Base-by-base conservation (phyloP, 2,113 vertebrate genomes). In the Lipophrys pholis region DNA sequence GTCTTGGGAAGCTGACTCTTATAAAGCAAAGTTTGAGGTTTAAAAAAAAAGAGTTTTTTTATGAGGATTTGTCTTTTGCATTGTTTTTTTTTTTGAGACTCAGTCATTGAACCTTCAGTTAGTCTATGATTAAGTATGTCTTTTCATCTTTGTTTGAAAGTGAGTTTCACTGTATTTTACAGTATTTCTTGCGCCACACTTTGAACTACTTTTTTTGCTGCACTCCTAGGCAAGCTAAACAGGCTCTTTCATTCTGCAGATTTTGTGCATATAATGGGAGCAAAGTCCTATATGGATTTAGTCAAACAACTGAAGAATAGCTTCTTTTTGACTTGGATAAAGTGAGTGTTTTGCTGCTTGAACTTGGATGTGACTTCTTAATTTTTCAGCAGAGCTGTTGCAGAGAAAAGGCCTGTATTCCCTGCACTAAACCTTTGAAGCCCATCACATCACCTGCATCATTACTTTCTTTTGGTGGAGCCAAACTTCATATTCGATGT, bases 401-500 rank as follows among this genome's bases (percentile, higher is more conserved):
- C 21, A 30, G 21, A 30, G 21, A 4, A 30, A 30, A 2, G 21
- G 21, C 21, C 4, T 30, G 21, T 30, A 30, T 30, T 30, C 4
- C 21, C n/a, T n/a, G n/a, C n/a, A n/a, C n/a, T n/a, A n/a, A 30
- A 30, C 4, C 2, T 30, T 30, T 30, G 21, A 30, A 30, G 21
- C 21, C 21, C 21, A 30, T 30, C 21, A 30, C 21, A 30, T 30
- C 21, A 30, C 21, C 21, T 30, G 21, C 21, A 30, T 30, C 21
- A 36, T 14, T 46, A 11, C 15, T 8, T 8, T 53, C 16, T 14
- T 53, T 12, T 36, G 42, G n/a, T n/a, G 35, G 52, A 62, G 21
- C 69, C 41, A 80, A 59, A 61, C 72, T 77, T 78, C 70, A 72
- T 73, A 69, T 86, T n/a, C 36, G 48, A 55, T 76, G 58, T 49